Conservation (phyloP, 2,888 invertebrate species). For the Apoderus coryli region DNA sequence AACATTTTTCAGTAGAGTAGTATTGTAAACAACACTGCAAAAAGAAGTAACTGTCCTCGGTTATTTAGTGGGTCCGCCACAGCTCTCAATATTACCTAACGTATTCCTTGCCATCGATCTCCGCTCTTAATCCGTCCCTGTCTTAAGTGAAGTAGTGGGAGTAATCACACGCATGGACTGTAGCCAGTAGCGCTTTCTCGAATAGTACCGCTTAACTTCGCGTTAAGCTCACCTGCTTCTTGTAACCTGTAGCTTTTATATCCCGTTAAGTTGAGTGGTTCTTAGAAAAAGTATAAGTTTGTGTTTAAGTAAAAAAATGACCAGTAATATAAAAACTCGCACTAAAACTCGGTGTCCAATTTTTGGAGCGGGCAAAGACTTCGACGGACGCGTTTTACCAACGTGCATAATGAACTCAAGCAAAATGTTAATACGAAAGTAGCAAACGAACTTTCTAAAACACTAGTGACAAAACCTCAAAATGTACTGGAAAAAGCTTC, state of each 20-base stretch:
- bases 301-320: constrained; percentile 2
- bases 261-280: not conserved
- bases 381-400: constrained; percentile 2
- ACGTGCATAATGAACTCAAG: constrained; percentile 3
- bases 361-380: constrained; percentile 2
- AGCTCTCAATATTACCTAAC: not conserved
- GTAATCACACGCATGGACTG: constrained; percentile 1
- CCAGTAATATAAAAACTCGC: not conserved
- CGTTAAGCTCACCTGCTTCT: not conserved
- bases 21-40: constrained; percentile 1
- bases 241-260: not conserved
- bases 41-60: not conserved
- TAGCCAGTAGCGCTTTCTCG: not conserved
- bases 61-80: constrained; percentile 2
- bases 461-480: not conserved
- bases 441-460: constrained; percentile 1
- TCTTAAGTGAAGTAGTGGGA: constrained; percentile 1
- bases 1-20: not conserved
- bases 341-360: constrained; percentile 2
- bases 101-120: not conserved
- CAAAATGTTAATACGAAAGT: not conserved
- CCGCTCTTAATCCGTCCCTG: constrained; percentile 1
- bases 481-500: constrained; percentile 2
- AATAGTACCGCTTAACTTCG: constrained; percentile 1
- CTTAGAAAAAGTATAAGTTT: not conserved